Conservation (phyloP, 2,888 invertebrate species). For the Biston betularia region DNA sequence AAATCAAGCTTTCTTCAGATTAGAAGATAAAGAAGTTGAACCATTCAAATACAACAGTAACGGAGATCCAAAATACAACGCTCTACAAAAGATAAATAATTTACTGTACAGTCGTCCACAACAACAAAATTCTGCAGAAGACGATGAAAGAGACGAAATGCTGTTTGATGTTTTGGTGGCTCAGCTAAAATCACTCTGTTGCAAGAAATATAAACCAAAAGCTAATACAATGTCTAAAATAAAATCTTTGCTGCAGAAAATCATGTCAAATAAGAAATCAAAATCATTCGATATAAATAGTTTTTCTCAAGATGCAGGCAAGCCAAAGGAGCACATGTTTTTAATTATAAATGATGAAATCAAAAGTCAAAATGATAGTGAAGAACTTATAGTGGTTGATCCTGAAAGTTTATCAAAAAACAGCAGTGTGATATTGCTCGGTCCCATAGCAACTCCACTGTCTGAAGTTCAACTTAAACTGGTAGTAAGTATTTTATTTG, state of each 20-base stretch:
- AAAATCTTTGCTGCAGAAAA: conserved; percentile 49
- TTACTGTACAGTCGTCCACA: conserved; percentile 62
- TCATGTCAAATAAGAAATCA: conserved; percentile 39
- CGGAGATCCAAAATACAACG: conserved; percentile 61
- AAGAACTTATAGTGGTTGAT: conserved; percentile 73
- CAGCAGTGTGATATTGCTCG: conserved; percentile 74
- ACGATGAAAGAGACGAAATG: conserved; percentile 69
- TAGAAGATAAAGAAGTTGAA: conserved; percentile 68
- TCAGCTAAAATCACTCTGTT: conserved; percentile 75
- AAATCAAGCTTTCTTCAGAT: conserved; percentile 60
- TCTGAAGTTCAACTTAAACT: conserved; percentile 67
- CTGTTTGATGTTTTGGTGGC: conserved; percentile 75
- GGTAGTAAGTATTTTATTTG: conserved; percentile 63
- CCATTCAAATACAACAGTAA: conserved; percentile 53
- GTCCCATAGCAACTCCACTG: conserved; percentile 72
- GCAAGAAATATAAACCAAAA: conserved; percentile 61
- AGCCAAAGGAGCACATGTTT: conserved; percentile 69
- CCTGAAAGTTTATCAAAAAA: conserved; percentile 75
- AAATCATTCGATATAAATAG: neutral
- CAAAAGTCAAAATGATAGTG: conserved; percentile 62
- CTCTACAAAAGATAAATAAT: conserved; percentile 68
- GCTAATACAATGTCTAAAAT: conserved; percentile 47
- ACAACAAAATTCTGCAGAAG: conserved; percentile 50
- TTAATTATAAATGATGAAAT: conserved; percentile 78
- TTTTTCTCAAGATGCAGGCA: conserved; percentile 32